phyloP scores from a whole-genome alignment of 2,113 vertebrate species.

The Lathamus discolor region DNA sequence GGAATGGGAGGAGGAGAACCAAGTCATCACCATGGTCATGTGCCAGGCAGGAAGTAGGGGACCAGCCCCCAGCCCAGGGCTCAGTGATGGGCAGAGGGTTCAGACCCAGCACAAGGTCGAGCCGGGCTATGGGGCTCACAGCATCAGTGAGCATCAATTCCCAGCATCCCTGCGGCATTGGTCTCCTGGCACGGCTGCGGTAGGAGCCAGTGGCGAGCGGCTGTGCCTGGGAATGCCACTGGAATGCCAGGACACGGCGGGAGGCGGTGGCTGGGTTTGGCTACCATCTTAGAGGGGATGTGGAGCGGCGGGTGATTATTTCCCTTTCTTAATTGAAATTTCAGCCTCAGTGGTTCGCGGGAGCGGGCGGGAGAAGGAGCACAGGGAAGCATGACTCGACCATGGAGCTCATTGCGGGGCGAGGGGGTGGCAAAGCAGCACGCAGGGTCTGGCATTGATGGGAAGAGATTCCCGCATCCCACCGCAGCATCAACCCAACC shows the following conservation, averaged over 20 bases:
- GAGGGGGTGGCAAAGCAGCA: not conserved
- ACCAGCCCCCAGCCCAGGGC: not conserved
- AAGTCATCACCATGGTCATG: not conserved
- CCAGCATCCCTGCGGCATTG: accelerated
- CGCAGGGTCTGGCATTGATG: accelerated
- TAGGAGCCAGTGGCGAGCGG: not conserved
- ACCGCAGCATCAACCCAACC: not conserved
- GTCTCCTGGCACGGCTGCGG: not conserved
- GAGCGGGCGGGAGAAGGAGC: slow-evolving; percentile 36
- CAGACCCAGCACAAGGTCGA: not conserved
- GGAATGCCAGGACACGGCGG: not conserved
- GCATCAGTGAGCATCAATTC: not conserved
- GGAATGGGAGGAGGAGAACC: not conserved
- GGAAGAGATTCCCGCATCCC: not conserved
- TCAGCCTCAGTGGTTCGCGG: slow-evolving; percentile 69
- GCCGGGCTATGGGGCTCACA: accelerated
- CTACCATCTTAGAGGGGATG: slow-evolving; percentile 60
- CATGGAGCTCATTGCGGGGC: not conserved
- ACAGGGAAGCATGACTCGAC: not conserved
- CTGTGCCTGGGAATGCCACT: slow-evolving; percentile 6
- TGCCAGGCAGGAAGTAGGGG: not conserved
- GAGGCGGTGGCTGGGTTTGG: slow-evolving; percentile 35
- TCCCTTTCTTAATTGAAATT: slow-evolving; percentile 77
- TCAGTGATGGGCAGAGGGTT: accelerated
- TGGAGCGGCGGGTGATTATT: slow-evolving; percentile 70